Evolutionary conservation across 2,113 vertebrate species (phyloP).

Genomic region (Chaenogobius annularis): DNA sequence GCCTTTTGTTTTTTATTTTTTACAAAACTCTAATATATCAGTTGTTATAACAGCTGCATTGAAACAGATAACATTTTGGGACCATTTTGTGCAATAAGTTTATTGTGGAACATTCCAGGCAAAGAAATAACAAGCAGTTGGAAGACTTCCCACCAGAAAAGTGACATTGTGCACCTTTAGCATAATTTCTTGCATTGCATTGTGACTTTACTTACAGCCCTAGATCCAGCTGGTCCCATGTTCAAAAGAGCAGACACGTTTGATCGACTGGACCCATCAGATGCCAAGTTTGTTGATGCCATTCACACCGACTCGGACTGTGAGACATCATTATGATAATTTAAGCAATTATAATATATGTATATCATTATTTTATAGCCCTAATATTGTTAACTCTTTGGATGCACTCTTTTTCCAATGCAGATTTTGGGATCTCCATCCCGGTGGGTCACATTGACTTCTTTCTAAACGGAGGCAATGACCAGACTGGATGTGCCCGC

Average conservation of each 20-base stretch:
- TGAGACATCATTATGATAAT: slow-evolving; percentile 69
- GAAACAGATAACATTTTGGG: too few relatives aligned
- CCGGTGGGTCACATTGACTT: slow-evolving; percentile 94
- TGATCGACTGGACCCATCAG: slow-evolving; percentile 88
- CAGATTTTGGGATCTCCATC: slow-evolving; percentile 95
- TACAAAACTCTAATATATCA: too few relatives aligned
- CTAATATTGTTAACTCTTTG: not conserved
- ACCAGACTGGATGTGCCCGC: slow-evolving; percentile 86
- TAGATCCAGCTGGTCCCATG: slow-evolving; percentile 92
- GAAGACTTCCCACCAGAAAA: too few relatives aligned
- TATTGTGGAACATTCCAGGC: too few relatives aligned
- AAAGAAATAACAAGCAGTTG: too few relatives aligned
- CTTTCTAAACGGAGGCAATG: slow-evolving; percentile 91
- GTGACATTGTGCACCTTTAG: too few relatives aligned
- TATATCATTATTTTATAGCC: too few relatives aligned
- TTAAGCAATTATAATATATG: too few relatives aligned
- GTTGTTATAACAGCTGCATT: too few relatives aligned
- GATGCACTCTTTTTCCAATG: slow-evolving; percentile 33
- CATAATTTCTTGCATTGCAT: not conserved
- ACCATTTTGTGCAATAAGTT: too few relatives aligned
- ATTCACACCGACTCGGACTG: slow-evolving; percentile 94
- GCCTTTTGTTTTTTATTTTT: too few relatives aligned
- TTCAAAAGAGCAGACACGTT: slow-evolving; percentile 84
- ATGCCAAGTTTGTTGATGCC: slow-evolving; percentile 92
- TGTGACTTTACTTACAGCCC: slow-evolving; percentile 69